phyloP scores from a whole-genome alignment of 2,113 vertebrate genomes.

The Neofelis nebulosa region DNA sequence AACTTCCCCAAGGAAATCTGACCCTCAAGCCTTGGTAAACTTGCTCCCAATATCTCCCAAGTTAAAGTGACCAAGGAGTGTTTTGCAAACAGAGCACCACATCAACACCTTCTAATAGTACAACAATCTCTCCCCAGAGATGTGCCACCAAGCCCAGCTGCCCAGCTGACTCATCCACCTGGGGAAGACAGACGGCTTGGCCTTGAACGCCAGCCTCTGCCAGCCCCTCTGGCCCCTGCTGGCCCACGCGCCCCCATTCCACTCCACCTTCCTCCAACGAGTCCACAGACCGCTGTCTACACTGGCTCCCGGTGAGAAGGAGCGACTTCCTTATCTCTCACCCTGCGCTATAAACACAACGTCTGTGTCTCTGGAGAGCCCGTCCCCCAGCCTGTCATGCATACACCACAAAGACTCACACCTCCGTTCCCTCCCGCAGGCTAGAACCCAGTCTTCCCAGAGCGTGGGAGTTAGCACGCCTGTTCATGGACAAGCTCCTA shows the following conservation, averaged over 20 bases:
- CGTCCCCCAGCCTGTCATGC: background rate
- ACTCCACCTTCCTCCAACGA: fast-evolving
- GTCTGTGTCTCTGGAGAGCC: background rate
- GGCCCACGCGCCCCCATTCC: fast-evolving
- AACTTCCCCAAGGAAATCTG: background rate
- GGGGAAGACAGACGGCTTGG: background rate
- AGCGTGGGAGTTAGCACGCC: fast-evolving
- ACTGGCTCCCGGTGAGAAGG: background rate
- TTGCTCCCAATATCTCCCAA: background rate
- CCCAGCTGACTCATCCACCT: slow-evolving; percentile 4
- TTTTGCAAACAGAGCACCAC: slow-evolving; percentile 41
- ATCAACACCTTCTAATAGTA: slow-evolving; percentile 45
- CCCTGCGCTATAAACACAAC: fast-evolving
- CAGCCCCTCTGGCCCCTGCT: background rate
- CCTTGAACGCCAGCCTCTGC: background rate
- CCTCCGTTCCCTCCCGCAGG: background rate
- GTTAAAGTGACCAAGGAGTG: background rate
- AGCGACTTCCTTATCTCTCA: background rate
- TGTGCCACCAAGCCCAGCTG: background rate
- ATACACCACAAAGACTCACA: background rate
- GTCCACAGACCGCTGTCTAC: background rate
- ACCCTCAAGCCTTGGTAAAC: background rate
- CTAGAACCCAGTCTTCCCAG: background rate
- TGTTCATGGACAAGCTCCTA: background rate
- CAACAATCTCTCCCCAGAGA: background rate